phyloP scores from a whole-genome alignment of 2,888 invertebrate species.

The Caenorhabditis panamensis region DNA sequence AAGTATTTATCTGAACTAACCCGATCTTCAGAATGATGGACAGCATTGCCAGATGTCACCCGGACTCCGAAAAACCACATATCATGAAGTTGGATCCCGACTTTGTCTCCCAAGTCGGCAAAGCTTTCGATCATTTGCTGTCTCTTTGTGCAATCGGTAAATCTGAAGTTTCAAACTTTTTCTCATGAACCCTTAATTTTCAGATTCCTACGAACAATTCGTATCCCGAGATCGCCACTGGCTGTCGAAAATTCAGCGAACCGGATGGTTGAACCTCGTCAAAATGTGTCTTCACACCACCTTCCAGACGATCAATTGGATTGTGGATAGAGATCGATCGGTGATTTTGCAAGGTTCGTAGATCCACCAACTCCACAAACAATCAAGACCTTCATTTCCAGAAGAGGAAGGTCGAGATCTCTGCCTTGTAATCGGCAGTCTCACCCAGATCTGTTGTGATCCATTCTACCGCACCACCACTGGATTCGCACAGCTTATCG shows the following conservation, averaged over 20 bases:
- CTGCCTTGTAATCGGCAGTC: slow-evolving; percentile 88
- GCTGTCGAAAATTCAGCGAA: slow-evolving; percentile 82
- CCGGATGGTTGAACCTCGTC: slow-evolving; percentile 91
- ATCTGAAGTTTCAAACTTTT: too few relatives aligned
- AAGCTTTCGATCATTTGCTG: slow-evolving; percentile 56
- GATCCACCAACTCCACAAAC: neutral
- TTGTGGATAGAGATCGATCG: slow-evolving; percentile 62
- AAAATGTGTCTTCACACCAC: slow-evolving; percentile 47
- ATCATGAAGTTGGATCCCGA: slow-evolving; percentile 44
- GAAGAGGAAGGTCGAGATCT: slow-evolving; percentile 88
- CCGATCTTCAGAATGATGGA: slow-evolving; percentile 39
- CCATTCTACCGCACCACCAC: slow-evolving; percentile 56
- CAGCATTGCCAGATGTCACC: slow-evolving; percentile 45
- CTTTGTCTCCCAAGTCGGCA: slow-evolving; percentile 35
- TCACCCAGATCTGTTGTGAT: slow-evolving; percentile 92
- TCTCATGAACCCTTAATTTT: slow-evolving; percentile 9
- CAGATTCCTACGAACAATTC: slow-evolving; percentile 81
- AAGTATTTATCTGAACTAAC: neutral
- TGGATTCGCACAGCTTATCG: slow-evolving; percentile 59
- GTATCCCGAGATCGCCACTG: slow-evolving; percentile 83
- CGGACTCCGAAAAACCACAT: slow-evolving; percentile 31
- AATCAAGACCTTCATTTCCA: slow-evolving; percentile 24
- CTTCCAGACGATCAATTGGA: slow-evolving; percentile 52
- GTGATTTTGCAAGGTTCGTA: slow-evolving; percentile 61
- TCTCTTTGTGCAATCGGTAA: slow-evolving; percentile 65